Base-by-base conservation (phyloP, 2,888 invertebrate species). In the Perdita meconis region DNA sequence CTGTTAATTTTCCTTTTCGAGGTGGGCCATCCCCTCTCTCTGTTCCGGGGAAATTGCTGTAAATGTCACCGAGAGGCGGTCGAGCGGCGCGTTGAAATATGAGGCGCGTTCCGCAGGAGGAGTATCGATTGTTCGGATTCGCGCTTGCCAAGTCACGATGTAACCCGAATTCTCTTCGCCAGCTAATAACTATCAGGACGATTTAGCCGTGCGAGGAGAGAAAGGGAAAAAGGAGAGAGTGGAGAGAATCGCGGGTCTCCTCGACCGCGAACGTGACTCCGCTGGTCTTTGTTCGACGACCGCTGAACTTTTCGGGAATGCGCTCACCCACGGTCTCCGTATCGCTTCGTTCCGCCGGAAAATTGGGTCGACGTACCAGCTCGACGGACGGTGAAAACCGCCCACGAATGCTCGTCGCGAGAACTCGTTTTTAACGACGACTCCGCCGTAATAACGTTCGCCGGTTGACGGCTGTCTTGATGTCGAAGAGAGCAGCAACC, bases 391-490 rank as follows among this genome's bases (percentile, higher is more conserved):
- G 34, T 40, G 36, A 40, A 22, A 24, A 68, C 59, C 30, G 34
- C 44, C 16, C 50, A 34, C 6, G 5, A n/a, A 5, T 5, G 22
- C 38, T 56, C 30, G 2, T 60, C 19, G 24, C 26, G 34, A 50
- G 36, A 50, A 22, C 12, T 30, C 55, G 26, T 50, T 65, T 81
- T 78, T 72, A 56, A 60, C 73, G 47, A 53, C 26, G 34, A 34
- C 44, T 42, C 42, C 51, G 6, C 16, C n/a, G 64, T 80, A 76
- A 80, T 65, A 53, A 53, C 63, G 19, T 50, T 57, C 12, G 44
- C 53, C 61, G n/a, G 36, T 64, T 66, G 75, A 74, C 81, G 74
- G 69, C 67, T 63, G 67, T 69, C 56, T 51, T 12, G 68, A 57
- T 44, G 50, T 42, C 55, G 34, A 47, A 47, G n/a, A 30, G 30